Evolutionary conservation across 2,888 invertebrate species (phyloP).

Genomic region (Antitype chi): DNA sequence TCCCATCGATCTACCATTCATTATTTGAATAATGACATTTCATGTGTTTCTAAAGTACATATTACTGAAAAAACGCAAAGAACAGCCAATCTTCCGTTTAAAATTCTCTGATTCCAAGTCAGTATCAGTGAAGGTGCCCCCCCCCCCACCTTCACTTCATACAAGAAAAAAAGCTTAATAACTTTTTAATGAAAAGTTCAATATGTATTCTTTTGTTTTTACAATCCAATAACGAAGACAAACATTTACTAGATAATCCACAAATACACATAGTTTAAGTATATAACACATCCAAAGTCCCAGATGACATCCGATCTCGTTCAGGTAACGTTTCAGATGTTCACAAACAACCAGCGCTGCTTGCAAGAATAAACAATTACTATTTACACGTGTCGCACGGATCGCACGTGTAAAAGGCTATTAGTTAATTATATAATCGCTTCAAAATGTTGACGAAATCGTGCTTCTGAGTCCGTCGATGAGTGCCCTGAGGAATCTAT

Average conservation of each 20-base stretch:
- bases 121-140: no score
- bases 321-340: conserved; percentile 23
- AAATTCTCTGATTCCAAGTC: no score
- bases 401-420: not conserved
- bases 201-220: no score
- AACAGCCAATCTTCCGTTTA: no score
- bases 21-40: no score
- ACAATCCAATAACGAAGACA: not conserved
- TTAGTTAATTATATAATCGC: conserved; percentile 18
- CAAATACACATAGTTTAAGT: conserved; percentile 4
- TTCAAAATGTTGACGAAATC: not conserved
- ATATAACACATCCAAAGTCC: not conserved
- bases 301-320: conserved; percentile 7
- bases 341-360: conserved; percentile 3
- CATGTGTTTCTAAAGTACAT: no score
- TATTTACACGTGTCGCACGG: conserved; percentile 20
- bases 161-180: not conserved
- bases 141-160: no score
- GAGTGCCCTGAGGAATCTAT: no score
- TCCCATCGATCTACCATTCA: no score
- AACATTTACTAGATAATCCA: not conserved
- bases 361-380: not conserved
- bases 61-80: no score
- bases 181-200: not conserved
- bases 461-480: no score